Conservation (phyloP, 2,888 invertebrate species). For the Morpho helenor region DNA sequence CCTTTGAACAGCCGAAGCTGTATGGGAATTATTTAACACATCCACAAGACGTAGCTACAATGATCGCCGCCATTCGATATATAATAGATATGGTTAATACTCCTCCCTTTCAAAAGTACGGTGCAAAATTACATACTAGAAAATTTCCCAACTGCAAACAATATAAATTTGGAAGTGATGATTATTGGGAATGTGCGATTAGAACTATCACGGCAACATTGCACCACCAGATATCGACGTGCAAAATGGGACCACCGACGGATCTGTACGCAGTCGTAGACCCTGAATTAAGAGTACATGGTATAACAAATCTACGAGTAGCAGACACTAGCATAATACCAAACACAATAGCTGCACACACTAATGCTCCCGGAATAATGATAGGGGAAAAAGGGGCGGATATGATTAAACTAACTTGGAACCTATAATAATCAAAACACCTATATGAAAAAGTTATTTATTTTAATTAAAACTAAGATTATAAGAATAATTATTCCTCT, state of each 20-base stretch:
- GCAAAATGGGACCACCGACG: slow-evolving; percentile 81
- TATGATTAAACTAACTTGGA: slow-evolving; percentile 78
- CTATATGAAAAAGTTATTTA: background rate
- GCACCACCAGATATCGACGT: slow-evolving; percentile 84
- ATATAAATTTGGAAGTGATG: slow-evolving; percentile 75
- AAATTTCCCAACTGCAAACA: slow-evolving; percentile 77
- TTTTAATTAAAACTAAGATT: no score
- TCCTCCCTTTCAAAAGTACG: slow-evolving; percentile 78
- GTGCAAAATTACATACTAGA: slow-evolving; percentile 73
- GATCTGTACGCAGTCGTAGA: slow-evolving; percentile 82
- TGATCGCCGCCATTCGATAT: slow-evolving; percentile 80
- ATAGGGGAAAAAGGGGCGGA: slow-evolving; percentile 86
- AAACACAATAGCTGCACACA: slow-evolving; percentile 81
- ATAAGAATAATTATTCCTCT: no score
- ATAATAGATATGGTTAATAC: slow-evolving; percentile 77
- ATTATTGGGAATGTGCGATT: slow-evolving; percentile 84
- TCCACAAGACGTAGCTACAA: slow-evolving; percentile 77
- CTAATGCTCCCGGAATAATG: slow-evolving; percentile 84
- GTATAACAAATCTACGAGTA: slow-evolving; percentile 80
- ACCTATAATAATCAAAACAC: slow-evolving; percentile 25
- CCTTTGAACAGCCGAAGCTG: slow-evolving; percentile 82
- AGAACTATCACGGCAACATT: slow-evolving; percentile 80
- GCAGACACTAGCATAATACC: slow-evolving; percentile 86
- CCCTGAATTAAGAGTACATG: slow-evolving; percentile 80
- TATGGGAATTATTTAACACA: slow-evolving; percentile 86